Evolutionary conservation across 2,797 vertebrate genomes (phyloP), one percentile per base, ranked within the genome.

Genomic region (Eleutherodactylus coqui): DNA sequence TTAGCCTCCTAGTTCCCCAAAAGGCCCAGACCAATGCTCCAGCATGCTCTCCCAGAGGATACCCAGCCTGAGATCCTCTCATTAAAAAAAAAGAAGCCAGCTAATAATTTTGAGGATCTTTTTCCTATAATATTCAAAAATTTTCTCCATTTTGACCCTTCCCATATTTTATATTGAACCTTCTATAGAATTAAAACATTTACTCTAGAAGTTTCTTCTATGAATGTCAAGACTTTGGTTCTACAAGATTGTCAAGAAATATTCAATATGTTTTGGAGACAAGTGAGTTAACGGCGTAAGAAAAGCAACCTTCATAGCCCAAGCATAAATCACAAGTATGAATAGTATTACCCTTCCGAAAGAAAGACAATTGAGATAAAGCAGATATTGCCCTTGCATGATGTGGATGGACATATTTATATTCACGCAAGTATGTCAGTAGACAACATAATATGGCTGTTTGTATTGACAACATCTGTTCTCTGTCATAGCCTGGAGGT

Each of bases 391-490:
- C 32, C 88, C 36, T 89, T 92, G 43, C 73, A 84, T 80, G 49
- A 88, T 8, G 41, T 84, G 88, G 45, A 73, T 53, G 53, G 84
- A 85, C 89, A 88, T 76, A 32, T 75, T 88, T 87, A 53, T 45
- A 85, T 89, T 91, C 55, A 84, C 5, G 90, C 82, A 89, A 85
- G 47, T 89, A 80, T 89, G 45, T 85, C 87, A 86, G 13, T 88
- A 67, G 73, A 84, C 89, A 89, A 83, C 85, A 14, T 79, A 90
- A 91, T 64, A 62, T 24, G 88, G 16, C 64, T 89, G 83, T 89
- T 90, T 89, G 17, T 90, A 88, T 85, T 91, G 91, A 91, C n/a
- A 90, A 85, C 88, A 90, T 90, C 91, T 93, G 89, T 90, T 91
- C 64, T 53, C 89, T 90, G 87, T 90, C 82, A 72, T 88, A 84